Evolutionary conservation across 2,113 vertebrate genomes (phyloP).

Genomic region (Oxyruncus cristatus): DNA sequence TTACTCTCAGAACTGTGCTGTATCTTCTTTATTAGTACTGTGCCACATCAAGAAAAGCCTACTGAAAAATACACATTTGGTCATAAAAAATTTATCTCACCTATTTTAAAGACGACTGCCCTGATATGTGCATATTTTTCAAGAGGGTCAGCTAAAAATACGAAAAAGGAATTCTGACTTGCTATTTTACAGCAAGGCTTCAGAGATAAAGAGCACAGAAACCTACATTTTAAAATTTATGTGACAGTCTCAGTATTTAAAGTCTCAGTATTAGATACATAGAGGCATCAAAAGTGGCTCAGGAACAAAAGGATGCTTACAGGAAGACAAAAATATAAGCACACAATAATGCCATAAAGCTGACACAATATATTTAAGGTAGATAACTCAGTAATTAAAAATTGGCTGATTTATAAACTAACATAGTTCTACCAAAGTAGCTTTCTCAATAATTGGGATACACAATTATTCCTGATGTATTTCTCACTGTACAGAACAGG

Average conservation of each 20-base stretch:
- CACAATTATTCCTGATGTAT: neutral
- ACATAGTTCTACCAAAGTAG: neutral
- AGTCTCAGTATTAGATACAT: neutral
- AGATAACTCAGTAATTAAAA: neutral
- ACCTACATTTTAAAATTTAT: neutral
- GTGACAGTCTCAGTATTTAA: neutral
- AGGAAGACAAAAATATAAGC: neutral
- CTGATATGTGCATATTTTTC: neutral
- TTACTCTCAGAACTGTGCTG: neutral
- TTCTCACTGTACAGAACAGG: conserved; percentile 20
- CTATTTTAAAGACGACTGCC: conserved; percentile 14
- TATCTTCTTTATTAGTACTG: neutral
- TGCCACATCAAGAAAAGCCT: neutral
- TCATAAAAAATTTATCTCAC: conserved; percentile 13
- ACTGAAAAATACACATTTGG: conserved; percentile 1
- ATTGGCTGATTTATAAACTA: neutral
- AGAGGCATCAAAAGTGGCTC: neutral
- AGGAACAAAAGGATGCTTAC: neutral
- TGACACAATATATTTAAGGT: neutral
- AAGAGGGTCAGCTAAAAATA: neutral
- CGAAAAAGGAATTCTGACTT: neutral
- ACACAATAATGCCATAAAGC: neutral
- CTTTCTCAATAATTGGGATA: neutral
- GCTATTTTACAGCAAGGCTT: neutral
- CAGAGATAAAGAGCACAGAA: conserved; percentile 8